Conservation (phyloP, 2,888 invertebrate genomes). For the Leucoptera coffeella region DNA sequence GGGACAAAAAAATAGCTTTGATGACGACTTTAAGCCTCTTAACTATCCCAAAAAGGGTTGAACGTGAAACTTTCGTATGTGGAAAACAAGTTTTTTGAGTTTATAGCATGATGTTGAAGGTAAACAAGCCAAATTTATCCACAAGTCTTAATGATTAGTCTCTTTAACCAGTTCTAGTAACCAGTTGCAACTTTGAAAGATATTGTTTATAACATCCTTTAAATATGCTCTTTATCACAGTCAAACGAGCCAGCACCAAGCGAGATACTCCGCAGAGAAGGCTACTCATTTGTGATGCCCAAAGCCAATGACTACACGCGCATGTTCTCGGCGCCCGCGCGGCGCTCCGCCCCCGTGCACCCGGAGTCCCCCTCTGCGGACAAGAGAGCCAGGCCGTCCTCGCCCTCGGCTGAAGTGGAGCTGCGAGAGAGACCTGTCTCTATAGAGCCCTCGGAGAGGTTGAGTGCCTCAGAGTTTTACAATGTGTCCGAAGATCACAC, state of each 20-base stretch:
- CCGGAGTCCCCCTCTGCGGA: conserved; percentile 36
- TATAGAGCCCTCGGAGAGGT: conserved; percentile 16
- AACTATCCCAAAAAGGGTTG: too few relatives aligned
- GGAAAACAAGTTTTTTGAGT: too few relatives aligned
- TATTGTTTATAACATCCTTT: conserved; percentile 3
- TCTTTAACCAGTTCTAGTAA: too few relatives aligned
- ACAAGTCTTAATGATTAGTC: too few relatives aligned
- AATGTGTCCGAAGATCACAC: conserved; percentile 39
- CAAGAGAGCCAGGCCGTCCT: conserved; percentile 30
- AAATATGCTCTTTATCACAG: conserved; percentile 7
- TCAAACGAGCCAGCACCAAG: conserved; percentile 20
- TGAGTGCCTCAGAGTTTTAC: conserved; percentile 46
- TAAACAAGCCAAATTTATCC: too few relatives aligned
- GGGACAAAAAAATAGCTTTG: too few relatives aligned
- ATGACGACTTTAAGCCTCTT: too few relatives aligned
- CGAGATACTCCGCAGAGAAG: conserved; percentile 25
- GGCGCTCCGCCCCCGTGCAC: conserved; percentile 31
- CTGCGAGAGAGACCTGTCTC: conserved; percentile 10
- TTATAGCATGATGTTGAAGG: too few relatives aligned
- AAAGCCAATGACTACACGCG: conserved; percentile 48
- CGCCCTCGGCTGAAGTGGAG: conserved; percentile 11
- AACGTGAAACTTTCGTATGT: too few relatives aligned
- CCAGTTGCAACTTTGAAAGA: too few relatives aligned
- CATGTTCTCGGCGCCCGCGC: conserved; percentile 42
- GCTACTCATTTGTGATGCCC: conserved; percentile 57